Base-by-base conservation (phyloP, 2,888 invertebrate species). In the Epinotia demarniana region DNA sequence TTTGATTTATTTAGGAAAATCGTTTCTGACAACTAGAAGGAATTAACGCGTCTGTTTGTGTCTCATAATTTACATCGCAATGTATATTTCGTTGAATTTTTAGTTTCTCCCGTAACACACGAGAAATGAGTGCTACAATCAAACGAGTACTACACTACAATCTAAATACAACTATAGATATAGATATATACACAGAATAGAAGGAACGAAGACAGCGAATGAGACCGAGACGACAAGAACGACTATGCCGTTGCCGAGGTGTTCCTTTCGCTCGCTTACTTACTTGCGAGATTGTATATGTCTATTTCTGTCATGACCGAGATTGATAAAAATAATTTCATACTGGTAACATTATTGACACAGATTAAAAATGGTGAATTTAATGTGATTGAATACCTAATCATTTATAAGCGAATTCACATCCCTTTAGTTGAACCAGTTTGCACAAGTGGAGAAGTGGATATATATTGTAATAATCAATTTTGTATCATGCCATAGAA, bases 21-120 rank as follows among this genome's bases (percentile, higher is more conserved):
- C 12, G 78, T 73, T 72, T 75, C 78, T 75, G 79, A 73, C 78
- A 78, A 80, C 75, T 79, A 58, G 60, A 58, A 60, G 27, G 66
- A 72, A 39, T 78, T 73, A 81, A 75, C 72, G 70, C 63, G 76
- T 77, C 70, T 74, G 71, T 70, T 73, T 75, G 74, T 72, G 64
- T 72, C 57, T 72, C 75, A 69, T 75, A 69, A 64, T 75, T 64
- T 61, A 75, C 79, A 80, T 79, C 69, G 27, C 57, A 71, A 66
- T 53, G 55, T 62, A 62, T 71, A 71, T 71, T 75, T 75, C 61
- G 75, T 71, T 71, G 6, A 66, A 18, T 64, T 33, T 66, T 66
- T 43, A 19, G 49, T 60, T 60, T 71, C 71, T 27, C 61, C 75
- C 66, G 71, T 71, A 71, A 43, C 71, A 49, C 69, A 75, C 75